phyloP scores from a whole-genome alignment of 2,113 vertebrate genomes.

The Verasper variegatus region DNA sequence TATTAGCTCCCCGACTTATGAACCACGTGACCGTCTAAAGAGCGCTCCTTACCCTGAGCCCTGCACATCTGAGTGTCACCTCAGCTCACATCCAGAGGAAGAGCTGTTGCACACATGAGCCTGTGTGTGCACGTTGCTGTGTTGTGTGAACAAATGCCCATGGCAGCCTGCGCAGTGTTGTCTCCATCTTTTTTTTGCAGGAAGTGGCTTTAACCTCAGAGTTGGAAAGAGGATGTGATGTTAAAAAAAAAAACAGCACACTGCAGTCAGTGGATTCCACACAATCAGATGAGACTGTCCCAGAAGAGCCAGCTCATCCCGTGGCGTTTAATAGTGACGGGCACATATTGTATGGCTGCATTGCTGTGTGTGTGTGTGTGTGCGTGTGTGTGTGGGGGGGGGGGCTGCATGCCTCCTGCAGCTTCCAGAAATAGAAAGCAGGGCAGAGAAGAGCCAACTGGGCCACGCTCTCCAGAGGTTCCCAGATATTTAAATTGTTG shows the following conservation, averaged over 20 bases:
- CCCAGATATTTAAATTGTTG: conserved; percentile 17
- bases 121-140: neutral
- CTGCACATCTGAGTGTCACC: conserved; percentile 19
- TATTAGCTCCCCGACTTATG: conserved; percentile 56
- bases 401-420: conserved; percentile 44
- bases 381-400: no score
- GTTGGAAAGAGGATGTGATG: neutral
- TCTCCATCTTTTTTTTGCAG: neutral
- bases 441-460: conserved; percentile 58
- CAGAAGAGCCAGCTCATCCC: conserved; percentile 53
- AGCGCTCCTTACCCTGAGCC: conserved; percentile 27
- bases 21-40: conserved; percentile 65
- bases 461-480: conserved; percentile 39
- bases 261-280: conserved; percentile 2
- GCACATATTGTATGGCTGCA: conserved; percentile 52
- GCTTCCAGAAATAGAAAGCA: conserved; percentile 77
- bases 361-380: conserved; percentile 16
- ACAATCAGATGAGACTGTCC: conserved; percentile 44
- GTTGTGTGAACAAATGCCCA: neutral
- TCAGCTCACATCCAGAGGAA: neutral
- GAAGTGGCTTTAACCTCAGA: neutral
- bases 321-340: conserved; percentile 59
- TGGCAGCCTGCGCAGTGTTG: neutral
- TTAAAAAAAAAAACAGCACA: neutral
- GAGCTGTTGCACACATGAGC: neutral